Evolutionary conservation across 2,888 invertebrate species (phyloP).

Genomic region (Latrodectus hesperus): DNA sequence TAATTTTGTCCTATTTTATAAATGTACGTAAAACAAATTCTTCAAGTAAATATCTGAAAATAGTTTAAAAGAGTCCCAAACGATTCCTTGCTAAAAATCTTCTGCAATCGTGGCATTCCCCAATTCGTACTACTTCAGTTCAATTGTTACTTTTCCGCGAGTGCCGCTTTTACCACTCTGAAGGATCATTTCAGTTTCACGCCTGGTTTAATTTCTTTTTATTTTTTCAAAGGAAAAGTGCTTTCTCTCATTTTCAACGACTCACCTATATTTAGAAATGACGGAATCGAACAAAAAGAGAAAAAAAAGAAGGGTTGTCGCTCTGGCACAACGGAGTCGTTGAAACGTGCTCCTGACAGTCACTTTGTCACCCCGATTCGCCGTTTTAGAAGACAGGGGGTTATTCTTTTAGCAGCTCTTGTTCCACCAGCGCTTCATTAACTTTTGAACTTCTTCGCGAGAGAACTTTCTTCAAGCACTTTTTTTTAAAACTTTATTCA

Average conservation of each 20-base stretch:
- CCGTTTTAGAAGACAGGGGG: slow-evolving; percentile 38
- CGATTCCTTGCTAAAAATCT: neutral
- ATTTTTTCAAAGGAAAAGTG: slow-evolving; percentile 3
- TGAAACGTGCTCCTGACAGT: slow-evolving; percentile 60
- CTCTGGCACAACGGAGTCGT: slow-evolving; percentile 63
- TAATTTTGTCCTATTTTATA: too few relatives aligned
- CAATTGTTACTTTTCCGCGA: neutral
- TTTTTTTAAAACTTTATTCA: neutral
- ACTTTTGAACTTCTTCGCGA: slow-evolving; percentile 11
- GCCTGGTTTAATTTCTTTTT: slow-evolving; percentile 51
- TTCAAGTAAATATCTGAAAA: too few relatives aligned
- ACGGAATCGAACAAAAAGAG: slow-evolving; percentile 13
- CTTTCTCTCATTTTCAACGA: neutral
- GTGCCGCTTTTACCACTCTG: neutral
- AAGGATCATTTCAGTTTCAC: slow-evolving; percentile 15
- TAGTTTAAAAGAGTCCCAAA: neutral
- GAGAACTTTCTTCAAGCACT: neutral
- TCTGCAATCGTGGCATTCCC: neutral
- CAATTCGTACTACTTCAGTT: slow-evolving; percentile 15
- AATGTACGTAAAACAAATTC: too few relatives aligned
- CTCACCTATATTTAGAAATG: slow-evolving; percentile 41
- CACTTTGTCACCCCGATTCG: slow-evolving; percentile 61
- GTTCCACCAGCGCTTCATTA: slow-evolving; percentile 43
- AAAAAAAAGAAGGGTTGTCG: slow-evolving; percentile 50
- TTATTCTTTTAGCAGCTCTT: slow-evolving; percentile 25